Percentiles rank a stretch among this genome's conserved stretches.
These are phyloP conservation scores for Ciconia stormi DNA, from an alignment of 2,113 vertebrate species.

Conservation along the genomic window DNA sequence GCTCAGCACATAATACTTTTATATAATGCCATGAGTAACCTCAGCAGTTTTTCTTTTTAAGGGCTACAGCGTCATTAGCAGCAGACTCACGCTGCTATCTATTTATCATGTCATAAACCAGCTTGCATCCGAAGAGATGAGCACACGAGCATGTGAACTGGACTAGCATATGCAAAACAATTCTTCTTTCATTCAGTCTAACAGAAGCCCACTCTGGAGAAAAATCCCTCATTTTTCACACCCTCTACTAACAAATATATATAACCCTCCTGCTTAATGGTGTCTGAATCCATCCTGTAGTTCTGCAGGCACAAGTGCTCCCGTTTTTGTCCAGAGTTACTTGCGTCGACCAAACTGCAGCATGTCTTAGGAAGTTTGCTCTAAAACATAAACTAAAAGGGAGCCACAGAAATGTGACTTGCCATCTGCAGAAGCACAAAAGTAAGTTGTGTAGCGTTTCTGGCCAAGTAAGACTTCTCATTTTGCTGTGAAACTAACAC, in stretches of 20 bases:
- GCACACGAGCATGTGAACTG: background rate
- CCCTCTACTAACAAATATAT: background rate
- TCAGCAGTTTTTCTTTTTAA: background rate
- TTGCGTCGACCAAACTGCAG: rapidly evolving
- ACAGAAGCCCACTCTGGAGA: background rate
- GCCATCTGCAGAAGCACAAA: background rate
- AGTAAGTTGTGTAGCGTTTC: background rate
- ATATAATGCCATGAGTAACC: background rate
- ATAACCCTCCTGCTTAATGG: background rate
- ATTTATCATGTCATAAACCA: background rate
- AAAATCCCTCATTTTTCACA: background rate
- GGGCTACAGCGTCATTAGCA: background rate
- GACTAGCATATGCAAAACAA: background rate
- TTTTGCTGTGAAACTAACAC: background rate
- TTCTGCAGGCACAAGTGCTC: background rate
- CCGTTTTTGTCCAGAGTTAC: background rate
- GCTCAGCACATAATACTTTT: background rate
- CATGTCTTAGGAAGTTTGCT: background rate
- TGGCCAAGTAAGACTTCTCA: background rate
- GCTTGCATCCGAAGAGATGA: background rate
- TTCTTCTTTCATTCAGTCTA: background rate
- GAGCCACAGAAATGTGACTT: background rate
- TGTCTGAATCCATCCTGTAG: background rate
- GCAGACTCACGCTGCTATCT: background rate
- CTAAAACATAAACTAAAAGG: background rate